Evolutionary conservation across 1,140 invertebrate genomes (phyloP).

Genomic region (Lucilia sericata): DNA sequence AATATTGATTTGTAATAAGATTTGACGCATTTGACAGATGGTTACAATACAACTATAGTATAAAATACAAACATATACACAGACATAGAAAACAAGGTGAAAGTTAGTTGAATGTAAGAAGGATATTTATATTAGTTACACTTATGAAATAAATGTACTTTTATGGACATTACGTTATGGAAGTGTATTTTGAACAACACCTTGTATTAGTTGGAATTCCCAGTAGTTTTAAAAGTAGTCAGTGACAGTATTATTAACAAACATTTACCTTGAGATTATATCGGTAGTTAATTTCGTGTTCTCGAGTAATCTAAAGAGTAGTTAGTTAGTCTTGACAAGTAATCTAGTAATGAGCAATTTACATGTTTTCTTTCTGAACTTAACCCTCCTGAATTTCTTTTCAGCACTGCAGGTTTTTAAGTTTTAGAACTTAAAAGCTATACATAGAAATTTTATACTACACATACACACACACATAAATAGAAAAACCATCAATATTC

Average conservation of each 20-base stretch:
- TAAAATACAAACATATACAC: background rate
- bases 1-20: slow-evolving; percentile 25
- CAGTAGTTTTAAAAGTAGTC: too few relatives aligned
- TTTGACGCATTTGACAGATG: slow-evolving; percentile 26
- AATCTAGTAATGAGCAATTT: too few relatives aligned
- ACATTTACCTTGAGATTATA: too few relatives aligned
- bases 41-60: background rate
- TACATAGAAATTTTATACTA: background rate
- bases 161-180: background rate
- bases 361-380: too few relatives aligned
- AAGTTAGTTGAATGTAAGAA: too few relatives aligned
- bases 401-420: too few relatives aligned
- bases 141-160: background rate
- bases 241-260: too few relatives aligned
- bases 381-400: too few relatives aligned
- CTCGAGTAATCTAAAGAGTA: too few relatives aligned
- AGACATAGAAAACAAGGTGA: too few relatives aligned
- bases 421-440: background rate
- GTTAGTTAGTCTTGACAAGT: too few relatives aligned
- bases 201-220: background rate
- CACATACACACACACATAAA: background rate
- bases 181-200: background rate
- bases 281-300: too few relatives aligned
- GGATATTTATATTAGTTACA: background rate
- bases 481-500: background rate